Base-by-base conservation (phyloP, 2,888 invertebrate species). In the Dasypolia templi region DNA sequence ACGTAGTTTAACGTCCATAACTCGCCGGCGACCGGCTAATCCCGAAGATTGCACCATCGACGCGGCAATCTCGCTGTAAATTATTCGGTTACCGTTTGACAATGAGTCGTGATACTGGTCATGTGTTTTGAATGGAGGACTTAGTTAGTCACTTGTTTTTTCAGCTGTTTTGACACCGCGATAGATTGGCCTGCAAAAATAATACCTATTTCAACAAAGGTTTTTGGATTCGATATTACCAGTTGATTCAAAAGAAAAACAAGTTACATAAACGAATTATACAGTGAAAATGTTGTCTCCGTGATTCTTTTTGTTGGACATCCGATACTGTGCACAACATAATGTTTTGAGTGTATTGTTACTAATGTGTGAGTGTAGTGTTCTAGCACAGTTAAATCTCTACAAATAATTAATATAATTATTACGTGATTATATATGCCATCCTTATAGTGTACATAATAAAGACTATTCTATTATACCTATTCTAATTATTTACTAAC, bases 11-110 rank as follows among this genome's bases (percentile, higher is more conserved):
- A 77, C 82, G 81, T 84, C 86, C 86, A 81, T 87, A 79, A 74
- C 83, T 85, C 75, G 86, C 79, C 64, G 42, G 79, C 84, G 70
- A 79, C 68, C 80, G 69, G 85, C 86, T 85, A 87, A 87, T 86
- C 83, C 82, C 46, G 63, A 85, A 82, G 86, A 85, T 84, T 85
- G 86, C 84, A 62, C 82, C 75, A 77, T 85, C 80, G 76, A 82
- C 68, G 87, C 77, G 62, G 71, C 77, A 82, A 83, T 82, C 82
- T 82, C 71, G 58, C 79, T 82, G 75, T 77, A 84, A 77, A 84
- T 86, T 80, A 86, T 77, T 68, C 72, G 68, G 46, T 75, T 66
- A 75, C 70, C 55, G 56, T 66, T 79, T 70, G 71, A 82, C 84
- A 77, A 86, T 77, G 64, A 44, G 73, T 73, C 44, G 69, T 59